A percentile compares a stretch with the other conserved stretches of the same genome.
Conservation (phyloP, 2,113 vertebrate genomes). For the Eurystomus gularis region DNA sequence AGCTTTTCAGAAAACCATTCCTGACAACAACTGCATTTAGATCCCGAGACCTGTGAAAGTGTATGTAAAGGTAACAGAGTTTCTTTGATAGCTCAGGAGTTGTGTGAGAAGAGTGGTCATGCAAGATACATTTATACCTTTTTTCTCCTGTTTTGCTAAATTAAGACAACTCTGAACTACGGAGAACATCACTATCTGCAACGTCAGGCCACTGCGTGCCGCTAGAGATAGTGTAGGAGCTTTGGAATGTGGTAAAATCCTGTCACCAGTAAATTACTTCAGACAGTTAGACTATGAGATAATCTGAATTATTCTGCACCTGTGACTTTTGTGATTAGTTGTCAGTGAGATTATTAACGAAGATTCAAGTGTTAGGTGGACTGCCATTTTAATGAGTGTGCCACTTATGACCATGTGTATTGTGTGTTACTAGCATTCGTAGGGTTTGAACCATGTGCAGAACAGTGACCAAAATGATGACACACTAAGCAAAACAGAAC, state of each 20-base stretch:
- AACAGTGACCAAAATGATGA: neutral
- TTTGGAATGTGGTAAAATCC: neutral
- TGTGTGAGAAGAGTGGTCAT: neutral
- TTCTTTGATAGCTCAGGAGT: neutral
- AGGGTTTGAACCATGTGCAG: neutral
- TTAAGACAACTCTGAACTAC: neutral
- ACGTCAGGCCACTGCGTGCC: neutral
- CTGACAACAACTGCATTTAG: neutral
- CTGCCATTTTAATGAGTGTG: neutral
- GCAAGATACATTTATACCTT: neutral
- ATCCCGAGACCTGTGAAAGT: neutral
- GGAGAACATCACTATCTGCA: neutral
- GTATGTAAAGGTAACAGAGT: neutral
- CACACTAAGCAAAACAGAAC: neutral
- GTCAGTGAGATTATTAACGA: neutral
- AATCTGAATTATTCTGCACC: neutral
- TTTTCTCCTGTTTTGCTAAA: neutral
- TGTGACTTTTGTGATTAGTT: neutral
- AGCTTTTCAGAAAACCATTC: conserved; percentile 10
- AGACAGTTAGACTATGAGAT: neutral
- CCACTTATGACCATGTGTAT: neutral
- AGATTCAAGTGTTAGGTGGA: neutral
- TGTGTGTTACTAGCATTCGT: neutral
- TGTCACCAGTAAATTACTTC: neutral
- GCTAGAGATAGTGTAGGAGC: neutral